These are phyloP conservation scores for Eunapius fragilis DNA, from an alignment of 37 sponge, comb jelly and placozoan species.

Conservation along the genomic window DNA sequence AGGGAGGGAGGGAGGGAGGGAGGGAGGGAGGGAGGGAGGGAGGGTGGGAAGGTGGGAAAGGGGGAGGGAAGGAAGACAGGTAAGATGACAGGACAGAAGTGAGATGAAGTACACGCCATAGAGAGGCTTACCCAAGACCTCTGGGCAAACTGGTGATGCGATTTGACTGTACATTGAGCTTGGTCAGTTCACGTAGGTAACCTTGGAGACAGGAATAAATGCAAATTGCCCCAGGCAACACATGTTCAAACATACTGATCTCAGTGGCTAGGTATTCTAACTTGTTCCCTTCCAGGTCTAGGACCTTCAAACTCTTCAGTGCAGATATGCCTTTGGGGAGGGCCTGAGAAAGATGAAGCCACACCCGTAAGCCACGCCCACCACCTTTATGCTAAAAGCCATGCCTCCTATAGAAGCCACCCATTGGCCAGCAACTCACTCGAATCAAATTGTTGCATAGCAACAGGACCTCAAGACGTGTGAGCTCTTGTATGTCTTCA, in stretches of 20 bases:
- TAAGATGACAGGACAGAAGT: too few species aligned
- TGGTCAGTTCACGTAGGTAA: constrained; percentile 83
- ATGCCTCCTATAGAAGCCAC: too few species aligned
- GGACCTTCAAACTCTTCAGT: constrained; percentile 69
- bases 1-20: constrained; percentile 1
- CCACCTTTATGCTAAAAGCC: too few species aligned
- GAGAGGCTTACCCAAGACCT: constrained; percentile 92
- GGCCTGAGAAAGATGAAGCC: constrained; percentile 16
- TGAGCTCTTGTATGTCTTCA: constrained; percentile 89
- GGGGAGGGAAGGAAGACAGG: constrained; percentile 4
- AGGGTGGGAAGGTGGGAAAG: neutral
- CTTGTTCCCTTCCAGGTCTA: constrained; percentile 94
- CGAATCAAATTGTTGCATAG: constrained; percentile 83
- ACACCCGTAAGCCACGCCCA: neutral
- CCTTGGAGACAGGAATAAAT: constrained; percentile 36
- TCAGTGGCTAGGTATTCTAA: constrained; percentile 90
- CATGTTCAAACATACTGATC: constrained; percentile 71
- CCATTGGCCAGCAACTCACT: constrained; percentile 46
- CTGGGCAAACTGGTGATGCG: constrained; percentile 83
- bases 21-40: neutral
- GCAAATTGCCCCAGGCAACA: too few species aligned
- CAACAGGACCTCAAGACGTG: constrained; percentile 77
- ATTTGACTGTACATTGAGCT: constrained; percentile 89
- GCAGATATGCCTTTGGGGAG: constrained; percentile 90
- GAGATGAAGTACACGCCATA: too few species aligned